Conservation (phyloP, 53 echinoderm and acorn worm genomes). For the Luidia sarsii region DNA sequence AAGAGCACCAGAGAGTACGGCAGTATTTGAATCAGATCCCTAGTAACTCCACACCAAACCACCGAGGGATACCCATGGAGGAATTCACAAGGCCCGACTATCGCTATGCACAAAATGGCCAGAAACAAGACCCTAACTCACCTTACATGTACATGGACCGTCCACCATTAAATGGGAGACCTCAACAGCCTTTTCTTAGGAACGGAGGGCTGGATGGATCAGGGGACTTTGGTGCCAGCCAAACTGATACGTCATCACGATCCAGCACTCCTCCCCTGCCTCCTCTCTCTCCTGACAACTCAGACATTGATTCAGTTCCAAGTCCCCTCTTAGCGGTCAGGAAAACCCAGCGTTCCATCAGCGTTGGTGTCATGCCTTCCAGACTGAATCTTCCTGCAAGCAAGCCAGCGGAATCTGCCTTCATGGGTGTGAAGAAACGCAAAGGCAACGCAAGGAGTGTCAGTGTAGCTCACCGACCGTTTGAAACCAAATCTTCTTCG, state of each 20-base stretch:
- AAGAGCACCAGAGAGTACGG: slow-evolving; percentile 28
- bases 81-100: slow-evolving; percentile 10
- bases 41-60: not conserved
- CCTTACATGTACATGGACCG: slow-evolving; percentile 33
- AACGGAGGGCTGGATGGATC: slow-evolving; percentile 32
- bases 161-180: not conserved
- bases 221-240: slow-evolving; percentile 55
- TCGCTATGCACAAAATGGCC: not conserved
- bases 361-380: slow-evolving; percentile 29
- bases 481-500: slow-evolving; percentile 51
- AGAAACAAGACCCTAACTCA: slow-evolving; percentile 2
- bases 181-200: slow-evolving; percentile 22
- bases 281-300: slow-evolving; percentile 86
- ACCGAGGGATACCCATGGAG: slow-evolving; percentile 38
- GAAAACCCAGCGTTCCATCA: slow-evolving; percentile 45
- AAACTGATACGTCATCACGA: slow-evolving; percentile 76
- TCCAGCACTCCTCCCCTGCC: slow-evolving; percentile 90
- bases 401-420: not conserved
- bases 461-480: slow-evolving; percentile 33
- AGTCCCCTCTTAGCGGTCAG: slow-evolving; percentile 43
- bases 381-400: not conserved
- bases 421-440: slow-evolving; percentile 33
- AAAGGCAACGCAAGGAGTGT: slow-evolving; percentile 52
- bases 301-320: slow-evolving; percentile 66
- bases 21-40: slow-evolving; percentile 49